Base-by-base conservation (phyloP, 1,140 invertebrate genomes). In the Aphaenogaster floridana region DNA sequence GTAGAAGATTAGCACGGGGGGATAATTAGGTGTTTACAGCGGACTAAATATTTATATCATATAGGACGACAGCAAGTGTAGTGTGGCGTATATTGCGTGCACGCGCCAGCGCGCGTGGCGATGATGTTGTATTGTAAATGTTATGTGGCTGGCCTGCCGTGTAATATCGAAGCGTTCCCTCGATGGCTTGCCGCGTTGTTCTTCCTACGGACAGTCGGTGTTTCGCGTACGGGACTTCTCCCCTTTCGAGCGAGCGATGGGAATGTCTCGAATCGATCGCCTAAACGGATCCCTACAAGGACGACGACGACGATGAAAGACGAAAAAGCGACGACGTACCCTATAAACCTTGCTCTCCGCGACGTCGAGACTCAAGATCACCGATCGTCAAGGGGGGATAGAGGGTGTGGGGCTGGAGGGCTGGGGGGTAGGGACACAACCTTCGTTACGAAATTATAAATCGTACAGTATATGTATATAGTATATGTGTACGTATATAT, bases 371-470 rank as follows among this genome's bases (percentile, higher is more conserved):
- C 89, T 87, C 89, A 87, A 89, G 88, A 87, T 85, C 69, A 74
- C 88, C 87, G 84, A 77, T 86, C 87, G 80, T 59, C 81, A 76
- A 91, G 63, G 66, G 39, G 61, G 54, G 4, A n/a, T 2, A 15
- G 17, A 8, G 59, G 36, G 17, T 39, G 42, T 21, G 66, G n/a
- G 66, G 8, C 1, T 21, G n/a, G 13, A 28, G 39, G 36, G 39
- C n/a, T 8, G n/a, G 13, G 63, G 42, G 9, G 6, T 2, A 36
- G 90, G 92, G 92, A 94, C 94, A 95, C 94, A 95, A 95, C 94
- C 94, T 95, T 95, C 91, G 93, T 95, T 95, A 94, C 94, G 92
- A 93, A 94, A 94, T 93, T 92, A 94, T 93, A 93, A 93, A 94
- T 94, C 87, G 87, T 91, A 90, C 88, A 88, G 74, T 89, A 86